These are phyloP conservation scores for Pteronotus mesoamericanus DNA, from an alignment of 2,797 vertebrate genomes.

Conservation along the genomic window DNA sequence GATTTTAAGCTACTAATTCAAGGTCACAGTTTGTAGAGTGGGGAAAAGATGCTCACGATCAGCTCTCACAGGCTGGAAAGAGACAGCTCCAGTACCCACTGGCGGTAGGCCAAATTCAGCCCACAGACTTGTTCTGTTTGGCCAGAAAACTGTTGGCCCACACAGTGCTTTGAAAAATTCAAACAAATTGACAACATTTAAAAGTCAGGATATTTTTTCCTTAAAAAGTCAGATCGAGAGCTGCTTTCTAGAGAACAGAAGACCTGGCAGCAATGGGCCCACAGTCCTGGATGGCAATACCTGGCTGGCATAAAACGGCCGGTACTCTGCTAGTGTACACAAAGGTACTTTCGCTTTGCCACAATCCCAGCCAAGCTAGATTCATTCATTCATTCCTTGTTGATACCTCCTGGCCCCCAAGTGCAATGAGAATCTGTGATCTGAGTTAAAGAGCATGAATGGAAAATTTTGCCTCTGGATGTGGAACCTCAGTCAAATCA, in stretches of 20 bases:
- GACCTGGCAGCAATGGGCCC: not conserved
- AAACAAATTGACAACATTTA: constrained; percentile 59
- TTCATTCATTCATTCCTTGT: not conserved
- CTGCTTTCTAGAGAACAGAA: constrained; percentile 16
- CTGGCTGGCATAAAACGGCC: not conserved
- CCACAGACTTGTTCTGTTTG: constrained; percentile 56
- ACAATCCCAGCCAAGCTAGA: not conserved
- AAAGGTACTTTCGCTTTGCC: not conserved
- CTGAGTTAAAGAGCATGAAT: not conserved
- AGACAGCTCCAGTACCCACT: not conserved
- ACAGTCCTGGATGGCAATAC: not conserved
- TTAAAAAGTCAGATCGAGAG: not conserved
- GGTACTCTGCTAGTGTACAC: not conserved
- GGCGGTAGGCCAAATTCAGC: constrained; percentile 55
- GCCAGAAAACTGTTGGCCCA: constrained; percentile 66
- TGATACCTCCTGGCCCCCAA: not conserved
- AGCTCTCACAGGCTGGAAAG: constrained; percentile 20
- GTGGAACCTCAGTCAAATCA: not conserved
- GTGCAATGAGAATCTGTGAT: not conserved
- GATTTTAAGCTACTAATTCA: not conserved
- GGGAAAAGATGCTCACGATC: constrained; percentile 12
- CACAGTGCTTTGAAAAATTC: constrained; percentile 54
- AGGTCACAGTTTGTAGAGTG: not conserved
- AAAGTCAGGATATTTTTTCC: constrained; percentile 15
- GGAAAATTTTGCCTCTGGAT: not conserved